Evolutionary conservation across 2,888 invertebrate species (phyloP).

Genomic region (Seladonia tumulorum): DNA sequence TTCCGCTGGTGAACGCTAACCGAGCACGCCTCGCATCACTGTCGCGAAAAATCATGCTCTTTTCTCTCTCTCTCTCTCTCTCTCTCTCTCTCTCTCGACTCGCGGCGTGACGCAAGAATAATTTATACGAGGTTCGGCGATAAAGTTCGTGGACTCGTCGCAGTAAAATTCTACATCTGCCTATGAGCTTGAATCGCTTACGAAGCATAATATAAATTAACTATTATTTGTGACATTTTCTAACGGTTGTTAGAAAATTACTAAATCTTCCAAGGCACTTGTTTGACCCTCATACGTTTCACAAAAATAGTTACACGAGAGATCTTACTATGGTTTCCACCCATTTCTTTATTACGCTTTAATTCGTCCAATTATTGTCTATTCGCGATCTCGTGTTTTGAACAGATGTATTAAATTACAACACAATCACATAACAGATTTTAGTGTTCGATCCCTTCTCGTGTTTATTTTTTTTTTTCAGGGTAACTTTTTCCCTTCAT

Average conservation of each 20-base stretch:
- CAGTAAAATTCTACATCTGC: not conserved
- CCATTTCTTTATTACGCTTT: not conserved
- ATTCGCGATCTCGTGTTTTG: not conserved
- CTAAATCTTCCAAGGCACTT: not conserved
- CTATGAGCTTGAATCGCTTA: not conserved
- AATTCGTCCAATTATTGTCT: not conserved
- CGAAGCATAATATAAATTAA: not conserved
- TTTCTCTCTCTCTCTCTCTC: not conserved
- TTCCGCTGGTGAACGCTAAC: not conserved
- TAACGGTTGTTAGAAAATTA: not conserved
- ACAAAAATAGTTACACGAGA: too few relatives aligned
- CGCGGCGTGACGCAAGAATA: not conserved
- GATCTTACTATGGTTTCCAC: too few relatives aligned
- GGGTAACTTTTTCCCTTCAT: too few relatives aligned
- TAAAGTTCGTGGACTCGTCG: not conserved
- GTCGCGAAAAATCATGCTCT: conserved; percentile 6
- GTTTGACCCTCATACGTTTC: not conserved
- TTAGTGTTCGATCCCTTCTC: not conserved
- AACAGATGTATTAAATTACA: not conserved
- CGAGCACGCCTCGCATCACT: not conserved
- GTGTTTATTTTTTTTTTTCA: not conserved
- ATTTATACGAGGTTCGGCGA: conserved; percentile 6
- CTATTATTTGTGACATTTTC: not conserved
- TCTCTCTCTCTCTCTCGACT: not conserved
- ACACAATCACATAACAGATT: not conserved